phyloP scores from a whole-genome alignment of 2,888 invertebrate species.

The Caenorhabditis doughertyi region DNA sequence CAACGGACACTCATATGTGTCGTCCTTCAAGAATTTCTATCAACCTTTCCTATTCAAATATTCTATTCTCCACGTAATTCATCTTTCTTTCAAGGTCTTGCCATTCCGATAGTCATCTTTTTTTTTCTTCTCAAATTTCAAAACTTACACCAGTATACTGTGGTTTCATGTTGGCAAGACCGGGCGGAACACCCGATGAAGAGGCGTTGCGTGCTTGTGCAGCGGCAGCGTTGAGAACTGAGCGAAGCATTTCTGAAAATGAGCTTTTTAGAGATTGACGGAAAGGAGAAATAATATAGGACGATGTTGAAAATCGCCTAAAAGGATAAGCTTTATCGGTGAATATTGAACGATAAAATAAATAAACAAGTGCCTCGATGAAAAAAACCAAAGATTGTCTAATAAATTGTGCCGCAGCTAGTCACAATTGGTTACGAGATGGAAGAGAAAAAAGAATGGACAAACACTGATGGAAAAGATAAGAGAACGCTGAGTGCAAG shows the following conservation, averaged over 20 bases:
- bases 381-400: not conserved
- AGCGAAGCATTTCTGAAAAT: slow-evolving; percentile 54
- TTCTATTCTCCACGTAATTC: not conserved
- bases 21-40: too few species aligned
- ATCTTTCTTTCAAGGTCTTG: not conserved
- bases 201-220: slow-evolving; percentile 54
- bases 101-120: not conserved
- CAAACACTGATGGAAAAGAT: slow-evolving; percentile 44
- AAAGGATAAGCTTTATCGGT: not conserved
- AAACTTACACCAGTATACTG: slow-evolving; percentile 61
- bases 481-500: slow-evolving; percentile 50
- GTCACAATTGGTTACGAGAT: not conserved
- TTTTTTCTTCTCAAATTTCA: not conserved
- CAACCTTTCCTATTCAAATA: not conserved
- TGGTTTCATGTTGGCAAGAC: slow-evolving; percentile 56
- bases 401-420: not conserved
- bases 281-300: not conserved
- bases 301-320: not conserved
- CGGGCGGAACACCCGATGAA: slow-evolving; percentile 40
- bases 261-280: not conserved
- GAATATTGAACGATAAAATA: not conserved
- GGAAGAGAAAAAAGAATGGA: slow-evolving; percentile 18
- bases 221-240: slow-evolving; percentile 23
- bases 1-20: too few species aligned
- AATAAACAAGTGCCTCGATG: not conserved